Conservation (phyloP, 2,113 vertebrate genomes). For the Megaleporinus macrocephalus region DNA sequence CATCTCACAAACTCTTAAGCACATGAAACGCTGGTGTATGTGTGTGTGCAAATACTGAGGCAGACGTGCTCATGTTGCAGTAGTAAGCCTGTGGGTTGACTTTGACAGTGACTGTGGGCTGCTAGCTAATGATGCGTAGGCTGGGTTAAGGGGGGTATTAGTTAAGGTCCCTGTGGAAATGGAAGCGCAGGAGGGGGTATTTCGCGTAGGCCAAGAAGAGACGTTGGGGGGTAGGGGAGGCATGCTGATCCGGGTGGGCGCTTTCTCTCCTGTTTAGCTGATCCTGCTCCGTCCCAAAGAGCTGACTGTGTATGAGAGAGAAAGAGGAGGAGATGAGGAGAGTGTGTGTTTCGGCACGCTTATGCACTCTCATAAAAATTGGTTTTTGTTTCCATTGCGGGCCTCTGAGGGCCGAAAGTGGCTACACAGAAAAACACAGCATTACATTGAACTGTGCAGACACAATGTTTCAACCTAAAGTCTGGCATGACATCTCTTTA, state of each 20-base stretch:
- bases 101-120: conserved; percentile 6
- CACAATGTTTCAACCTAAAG: background rate
- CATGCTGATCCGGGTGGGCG: background rate
- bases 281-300: conserved; percentile 10
- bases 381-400: background rate
- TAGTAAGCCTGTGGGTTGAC: background rate
- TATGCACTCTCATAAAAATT: background rate
- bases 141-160: background rate
- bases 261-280: conserved; percentile 26
- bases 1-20: background rate
- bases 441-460: too few relatives aligned
- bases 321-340: background rate
- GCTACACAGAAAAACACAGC: background rate
- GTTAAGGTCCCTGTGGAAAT: background rate
- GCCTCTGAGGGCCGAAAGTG: background rate
- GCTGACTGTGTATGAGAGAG: conserved; percentile 13
- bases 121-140: conserved; percentile 29
- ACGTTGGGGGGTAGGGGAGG: background rate
- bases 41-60: background rate
- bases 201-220: conserved; percentile 4
- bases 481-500: background rate
- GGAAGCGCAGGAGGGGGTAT: background rate
- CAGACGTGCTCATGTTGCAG: background rate
- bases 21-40: background rate
- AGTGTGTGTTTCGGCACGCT: background rate